Evolutionary conservation across 2,888 invertebrate species (phyloP).

Genomic region (Pyralis farinalis): DNA sequence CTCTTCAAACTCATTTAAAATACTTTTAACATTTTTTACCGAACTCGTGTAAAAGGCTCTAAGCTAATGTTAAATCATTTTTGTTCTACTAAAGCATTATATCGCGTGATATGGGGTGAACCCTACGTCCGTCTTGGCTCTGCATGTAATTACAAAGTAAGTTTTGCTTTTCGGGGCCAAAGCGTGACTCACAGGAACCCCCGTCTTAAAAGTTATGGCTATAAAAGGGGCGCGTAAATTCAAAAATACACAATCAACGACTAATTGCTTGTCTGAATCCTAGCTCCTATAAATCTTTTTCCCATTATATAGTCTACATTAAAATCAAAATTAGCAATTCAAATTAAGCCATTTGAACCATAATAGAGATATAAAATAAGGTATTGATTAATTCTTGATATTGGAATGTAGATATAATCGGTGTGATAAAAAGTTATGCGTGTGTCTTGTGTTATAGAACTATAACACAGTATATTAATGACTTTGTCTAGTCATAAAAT

Average conservation of each 20-base stretch:
- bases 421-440: conserved; percentile 1
- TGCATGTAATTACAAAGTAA: conserved; percentile 71
- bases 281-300: conserved; percentile 19
- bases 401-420: conserved; percentile 8
- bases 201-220: conserved; percentile 43
- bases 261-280: conserved; percentile 6
- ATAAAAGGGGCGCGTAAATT: conserved; percentile 31
- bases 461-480: too few species aligned
- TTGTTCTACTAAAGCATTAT: conserved; percentile 40
- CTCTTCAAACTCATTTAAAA: too few species aligned
- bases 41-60: not conserved
- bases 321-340: conserved; percentile 17
- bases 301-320: conserved; percentile 15
- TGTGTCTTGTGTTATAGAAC: too few species aligned
- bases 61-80: conserved; percentile 7
- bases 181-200: conserved; percentile 62
- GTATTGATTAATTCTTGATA: conserved; percentile 22
- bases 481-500: too few species aligned
- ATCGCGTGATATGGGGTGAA: conserved; percentile 64
- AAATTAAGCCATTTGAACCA: conserved; percentile 18
- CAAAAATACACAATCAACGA: conserved; percentile 1
- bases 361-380: conserved; percentile 14
- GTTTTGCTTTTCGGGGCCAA: conserved; percentile 61
- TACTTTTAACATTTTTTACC: too few species aligned
- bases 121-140: conserved; percentile 50